phyloP scores from a whole-genome alignment of 2,113 vertebrate genomes.

The Protobothrops flavoviridis region DNA sequence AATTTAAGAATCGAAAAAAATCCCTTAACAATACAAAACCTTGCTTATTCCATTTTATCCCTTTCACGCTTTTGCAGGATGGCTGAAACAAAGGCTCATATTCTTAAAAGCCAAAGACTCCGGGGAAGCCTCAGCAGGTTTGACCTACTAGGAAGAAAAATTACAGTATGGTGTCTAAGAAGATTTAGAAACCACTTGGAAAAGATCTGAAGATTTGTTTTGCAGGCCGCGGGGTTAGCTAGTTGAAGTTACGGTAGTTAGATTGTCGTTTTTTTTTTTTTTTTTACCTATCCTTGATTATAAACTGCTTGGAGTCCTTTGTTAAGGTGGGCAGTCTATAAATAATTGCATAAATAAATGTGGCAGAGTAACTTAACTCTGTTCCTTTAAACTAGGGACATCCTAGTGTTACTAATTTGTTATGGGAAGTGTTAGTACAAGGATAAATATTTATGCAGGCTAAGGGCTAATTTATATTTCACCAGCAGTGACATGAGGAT shows the following conservation, averaged over 20 bases:
- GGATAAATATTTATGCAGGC: neutral
- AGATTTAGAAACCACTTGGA: neutral
- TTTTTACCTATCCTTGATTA: neutral
- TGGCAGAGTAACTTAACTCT: neutral
- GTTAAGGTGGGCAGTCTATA: neutral
- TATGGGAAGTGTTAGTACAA: neutral
- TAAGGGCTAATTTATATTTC: neutral
- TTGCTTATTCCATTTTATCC: constrained; percentile 48
- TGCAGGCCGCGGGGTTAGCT: neutral
- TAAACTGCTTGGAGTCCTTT: neutral
- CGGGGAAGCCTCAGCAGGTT: constrained; percentile 16
- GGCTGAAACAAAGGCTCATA: constrained; percentile 13
- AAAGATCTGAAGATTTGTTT: neutral
- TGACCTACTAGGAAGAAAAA: neutral
- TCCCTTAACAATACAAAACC: constrained; percentile 33
- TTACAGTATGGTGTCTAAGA: neutral
- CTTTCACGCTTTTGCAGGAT: constrained; percentile 29
- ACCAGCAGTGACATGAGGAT: neutral
- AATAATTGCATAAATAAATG: neutral
- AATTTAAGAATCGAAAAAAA: constrained; percentile 18
- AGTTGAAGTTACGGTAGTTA: neutral
- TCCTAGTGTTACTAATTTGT: neutral
- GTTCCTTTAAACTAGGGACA: neutral
- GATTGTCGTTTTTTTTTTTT: neutral
- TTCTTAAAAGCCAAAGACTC: constrained; percentile 5